Evolutionary conservation across 2,888 invertebrate species (phyloP).

Genomic region (Campopleginae sp.): DNA sequence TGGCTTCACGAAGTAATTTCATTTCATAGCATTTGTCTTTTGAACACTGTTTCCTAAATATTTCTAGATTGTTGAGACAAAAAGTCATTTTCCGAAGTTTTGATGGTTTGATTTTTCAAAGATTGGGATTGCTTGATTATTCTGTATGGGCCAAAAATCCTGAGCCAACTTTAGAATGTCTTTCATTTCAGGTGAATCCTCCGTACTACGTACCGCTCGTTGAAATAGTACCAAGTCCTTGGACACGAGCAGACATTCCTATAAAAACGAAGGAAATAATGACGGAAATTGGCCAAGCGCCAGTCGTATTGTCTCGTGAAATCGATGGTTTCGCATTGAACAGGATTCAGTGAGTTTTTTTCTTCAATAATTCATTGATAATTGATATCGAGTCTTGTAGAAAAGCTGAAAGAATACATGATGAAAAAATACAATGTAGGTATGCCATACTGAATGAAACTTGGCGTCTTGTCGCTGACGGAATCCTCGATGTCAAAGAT

Average conservation of each 20-base stretch:
- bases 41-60: not conserved
- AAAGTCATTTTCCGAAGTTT: not conserved
- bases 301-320: conserved; percentile 94
- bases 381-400: not conserved
- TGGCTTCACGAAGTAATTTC: not conserved
- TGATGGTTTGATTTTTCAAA: not conserved
- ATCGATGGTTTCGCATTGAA: conserved; percentile 97
- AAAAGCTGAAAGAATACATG: not conserved
- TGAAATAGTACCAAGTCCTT: conserved; percentile 97
- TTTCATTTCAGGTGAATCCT: conserved; percentile 90
- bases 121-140: not conserved
- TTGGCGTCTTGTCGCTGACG: conserved; percentile 94
- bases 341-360: conserved; percentile 91
- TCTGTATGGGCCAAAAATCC: no score
- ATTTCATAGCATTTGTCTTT: not conserved
- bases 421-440: conserved; percentile 83
- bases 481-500: conserved; percentile 94
- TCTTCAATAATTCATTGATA: not conserved
- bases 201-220: conserved; percentile 98
- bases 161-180: not conserved
- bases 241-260: conserved; percentile 93
- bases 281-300: conserved; percentile 96
- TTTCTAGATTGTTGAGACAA: not conserved
- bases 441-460: conserved; percentile 97
- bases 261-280: conserved; percentile 91